A percentile compares a stretch with the other conserved stretches of the same genome.
phyloP scores from a whole-genome alignment of 2,797 vertebrate genomes.

The Lepilemur septentrionalis region DNA sequence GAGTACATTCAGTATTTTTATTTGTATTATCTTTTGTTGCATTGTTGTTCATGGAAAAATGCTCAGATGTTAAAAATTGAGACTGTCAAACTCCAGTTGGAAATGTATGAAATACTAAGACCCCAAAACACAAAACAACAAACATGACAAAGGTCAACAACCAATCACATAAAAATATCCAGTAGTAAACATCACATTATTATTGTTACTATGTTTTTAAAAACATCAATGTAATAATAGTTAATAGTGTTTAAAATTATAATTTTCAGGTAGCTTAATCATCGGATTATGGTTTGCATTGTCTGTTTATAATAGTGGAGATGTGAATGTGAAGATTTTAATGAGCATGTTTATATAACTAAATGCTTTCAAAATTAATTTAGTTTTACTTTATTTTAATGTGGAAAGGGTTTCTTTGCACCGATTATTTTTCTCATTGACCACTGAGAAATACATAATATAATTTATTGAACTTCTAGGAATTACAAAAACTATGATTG shows the following conservation, averaged over 20 bases:
- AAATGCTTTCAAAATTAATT: conserved; percentile 59
- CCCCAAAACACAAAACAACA: conserved; percentile 43
- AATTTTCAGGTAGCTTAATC: conserved; percentile 43
- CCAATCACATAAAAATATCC: conserved; percentile 19
- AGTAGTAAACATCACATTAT: conserved; percentile 6
- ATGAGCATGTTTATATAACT: conserved; percentile 54
- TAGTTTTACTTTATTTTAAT: conserved; percentile 63
- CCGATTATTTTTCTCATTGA: conserved; percentile 74
- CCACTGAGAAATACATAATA: not conserved
- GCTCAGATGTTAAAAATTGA: conserved; percentile 60
- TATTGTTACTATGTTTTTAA: conserved; percentile 34
- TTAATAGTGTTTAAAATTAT: conserved; percentile 47
- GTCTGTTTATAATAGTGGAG: conserved; percentile 61
- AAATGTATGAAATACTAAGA: conserved; percentile 69
- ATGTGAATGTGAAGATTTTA: conserved; percentile 66
- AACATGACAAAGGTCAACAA: conserved; percentile 43
- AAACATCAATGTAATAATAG: conserved; percentile 48
- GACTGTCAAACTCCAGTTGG: conserved; percentile 65
- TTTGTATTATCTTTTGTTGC: conserved; percentile 59
- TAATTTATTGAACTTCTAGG: not conserved
- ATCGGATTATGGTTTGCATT: conserved; percentile 59
- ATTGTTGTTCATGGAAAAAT: conserved; percentile 57
- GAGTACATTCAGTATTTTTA: not conserved
- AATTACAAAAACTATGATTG: conserved; percentile 25
- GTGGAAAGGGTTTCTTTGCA: conserved; percentile 1